phyloP scores from a whole-genome alignment of 1,140 invertebrate genomes.

The Habropoda laboriosa region DNA sequence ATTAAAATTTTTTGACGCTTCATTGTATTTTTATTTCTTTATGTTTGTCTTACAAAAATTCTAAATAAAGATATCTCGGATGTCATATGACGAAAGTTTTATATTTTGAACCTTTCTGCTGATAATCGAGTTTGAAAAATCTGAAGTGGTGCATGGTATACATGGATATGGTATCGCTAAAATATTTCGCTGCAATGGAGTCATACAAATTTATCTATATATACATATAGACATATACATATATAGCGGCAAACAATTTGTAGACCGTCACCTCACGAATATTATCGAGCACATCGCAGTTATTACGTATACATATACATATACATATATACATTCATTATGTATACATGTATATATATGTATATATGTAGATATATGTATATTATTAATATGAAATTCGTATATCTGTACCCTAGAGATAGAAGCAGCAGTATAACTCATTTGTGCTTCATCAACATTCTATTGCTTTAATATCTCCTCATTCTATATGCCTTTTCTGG shows the following conservation, averaged over 20 bases:
- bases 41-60: conserved; percentile 74
- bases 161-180: conserved; percentile 32
- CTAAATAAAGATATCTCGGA: conserved; percentile 74
- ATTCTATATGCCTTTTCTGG: not conserved
- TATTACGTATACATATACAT: conserved; percentile 24
- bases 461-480: not conserved
- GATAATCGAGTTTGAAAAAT: not conserved
- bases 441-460: conserved; percentile 18
- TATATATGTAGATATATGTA: conserved; percentile 25
- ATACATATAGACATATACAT: not conserved
- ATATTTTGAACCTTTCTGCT: conserved; percentile 68
- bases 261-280: conserved; percentile 42
- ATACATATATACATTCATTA: conserved; percentile 30
- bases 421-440: conserved; percentile 44
- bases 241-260: conserved; percentile 11
- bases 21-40: conserved; percentile 76
- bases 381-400: too few species aligned
- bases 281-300: conserved; percentile 49
- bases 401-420: conserved; percentile 61
- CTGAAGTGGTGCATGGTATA: conserved; percentile 33
- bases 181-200: not conserved
- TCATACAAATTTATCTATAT: conserved; percentile 5
- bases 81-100: conserved; percentile 62
- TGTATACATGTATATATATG: conserved; percentile 4
- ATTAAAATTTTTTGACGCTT: conserved; percentile 70